Base-by-base conservation (phyloP, 2,797 vertebrate genomes). In the Tarsius wallacei region DNA sequence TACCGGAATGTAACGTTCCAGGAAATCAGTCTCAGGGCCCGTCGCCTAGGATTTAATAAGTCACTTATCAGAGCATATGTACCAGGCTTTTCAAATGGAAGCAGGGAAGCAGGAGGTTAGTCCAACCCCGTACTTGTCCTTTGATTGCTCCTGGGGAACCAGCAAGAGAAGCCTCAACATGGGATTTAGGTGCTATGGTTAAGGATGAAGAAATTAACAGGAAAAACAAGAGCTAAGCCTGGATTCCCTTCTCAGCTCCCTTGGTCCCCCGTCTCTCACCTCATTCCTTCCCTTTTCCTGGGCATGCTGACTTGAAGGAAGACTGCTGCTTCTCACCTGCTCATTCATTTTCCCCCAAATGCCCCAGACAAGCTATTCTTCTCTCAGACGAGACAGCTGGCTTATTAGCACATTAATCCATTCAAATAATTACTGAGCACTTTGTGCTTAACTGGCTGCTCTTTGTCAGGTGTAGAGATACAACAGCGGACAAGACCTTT, bases 1-100 rank as follows among this genome's bases (percentile, higher is more conserved):
- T 97, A 93, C 96, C 36, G 42, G 91, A 96, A 97, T 64, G 93
- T 74, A 77, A 93, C 93, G 90, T 96, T 97, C 96, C 93, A 97
- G 98, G 95, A 98, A 97, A 83, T 49, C 24, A 42, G 92, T 87
- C 90, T 33, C 77, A 57, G 95, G 0, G 21, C 85, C 90, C 31
- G 36, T 81, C 96, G 96, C 66, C 13, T 77, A 71, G 78, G 95
- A 87, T 94, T 96, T 95, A 95, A 71, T 88, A 85, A 96, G 0
- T 19, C 91, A 10, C 24, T 95, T 93, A 94, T 94, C 66, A 87
- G 14, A 92, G 84, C 68, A 84, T 42, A 61, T 47, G 70, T 19
- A 81, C 5, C 0, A 51, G 74, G 73, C 70, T 66, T 97, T 91
- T 42, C 90, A 24, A 78, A 70, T 0, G 1, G 47, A 81, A 82